phyloP scores from a whole-genome alignment of 1,140 invertebrate species.

The Drosophila equinoxialis region DNA sequence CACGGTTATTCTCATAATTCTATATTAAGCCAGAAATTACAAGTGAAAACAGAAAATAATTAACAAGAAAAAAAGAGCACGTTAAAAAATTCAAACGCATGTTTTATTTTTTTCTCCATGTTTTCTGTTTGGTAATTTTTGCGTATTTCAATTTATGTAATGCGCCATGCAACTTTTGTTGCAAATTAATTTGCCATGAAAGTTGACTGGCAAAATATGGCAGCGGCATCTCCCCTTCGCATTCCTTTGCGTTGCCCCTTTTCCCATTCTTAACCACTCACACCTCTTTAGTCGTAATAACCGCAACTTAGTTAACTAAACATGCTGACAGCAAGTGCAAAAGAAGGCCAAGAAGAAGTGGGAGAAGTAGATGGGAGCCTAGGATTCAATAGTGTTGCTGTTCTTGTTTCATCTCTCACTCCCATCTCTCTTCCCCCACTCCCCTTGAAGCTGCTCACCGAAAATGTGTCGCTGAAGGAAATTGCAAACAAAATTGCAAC shows the following conservation, averaged over 20 bases:
- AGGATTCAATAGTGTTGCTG: slow-evolving; percentile 30
- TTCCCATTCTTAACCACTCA: slow-evolving; percentile 10
- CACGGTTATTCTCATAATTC: slow-evolving; percentile 49
- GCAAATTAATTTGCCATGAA: slow-evolving; percentile 78
- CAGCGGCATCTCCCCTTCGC: slow-evolving; percentile 26
- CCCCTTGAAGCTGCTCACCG: slow-evolving; percentile 13
- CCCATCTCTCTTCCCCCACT: too few species aligned
- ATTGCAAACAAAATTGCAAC: slow-evolving; percentile 82
- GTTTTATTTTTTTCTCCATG: neutral
- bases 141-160: slow-evolving; percentile 74
- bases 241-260: slow-evolving; percentile 14
- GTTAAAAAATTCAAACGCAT: slow-evolving; percentile 25
- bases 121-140: slow-evolving; percentile 29
- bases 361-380: neutral
- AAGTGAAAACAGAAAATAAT: slow-evolving; percentile 29
- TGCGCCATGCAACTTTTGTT: slow-evolving; percentile 72
- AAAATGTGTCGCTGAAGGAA: slow-evolving; percentile 75
- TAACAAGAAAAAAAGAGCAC: slow-evolving; percentile 27
- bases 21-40: slow-evolving; percentile 54
- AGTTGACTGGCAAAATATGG: slow-evolving; percentile 68
- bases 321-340: slow-evolving; percentile 64
- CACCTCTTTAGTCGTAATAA: slow-evolving; percentile 69
- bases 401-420: slow-evolving; percentile 14
- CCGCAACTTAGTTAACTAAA: slow-evolving; percentile 81
- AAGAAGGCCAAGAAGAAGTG: slow-evolving; percentile 24